Evolutionary conservation across 2,888 invertebrate genomes (phyloP), one percentile per base, ranked within the genome.

Genomic region (Lypha dubia): DNA sequence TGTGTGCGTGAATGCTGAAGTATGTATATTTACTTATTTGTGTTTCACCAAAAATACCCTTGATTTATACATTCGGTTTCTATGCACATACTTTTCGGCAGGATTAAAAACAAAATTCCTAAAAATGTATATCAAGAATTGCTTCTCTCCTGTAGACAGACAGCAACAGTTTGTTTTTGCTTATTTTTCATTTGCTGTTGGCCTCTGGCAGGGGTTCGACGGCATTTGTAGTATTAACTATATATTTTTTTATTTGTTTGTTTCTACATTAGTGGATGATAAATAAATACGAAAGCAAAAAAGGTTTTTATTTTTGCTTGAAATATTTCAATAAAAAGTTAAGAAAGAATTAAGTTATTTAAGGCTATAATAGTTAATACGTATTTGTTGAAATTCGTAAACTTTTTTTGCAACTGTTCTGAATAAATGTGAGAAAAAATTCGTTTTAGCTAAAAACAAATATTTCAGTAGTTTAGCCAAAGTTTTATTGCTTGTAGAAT

Each of bases 151-250:
- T 24, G 38, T 24, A 35, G 44, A 1, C 17, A 35, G 44, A 3
- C 35, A 67, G 44, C 76, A 76, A 67, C 76, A 67, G 67, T 56
- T 76, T 46, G 32, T 13, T 75, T 63, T 0, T 53, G 20, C 0
- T 51, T 11, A 15, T 13, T 49, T 22, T 51, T n/a, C 22, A n/a
- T 5, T 49, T 46, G 56, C 3, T 41, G 32, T 65, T 56, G 35
- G 32, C 65, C 15, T n/a, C 17, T 9, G 73, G 49, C 22, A 1
- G 51, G 49, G 24, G 17, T 22, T 17, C 24, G 4, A 24, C 15
- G 51, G 28, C 41, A 75, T 65, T 53, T 65, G 15, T 13, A 53
- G 32, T 15, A 44, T 44, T 44, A 17, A 58, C 5, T 17, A 41
- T 44, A 32, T 60, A 1, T 41, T 15, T 8, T 53, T 15, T 7